These are phyloP conservation scores for Glyptemys insculpta DNA, from an alignment of 2,797 vertebrate genomes.

Conservation along the genomic window DNA sequence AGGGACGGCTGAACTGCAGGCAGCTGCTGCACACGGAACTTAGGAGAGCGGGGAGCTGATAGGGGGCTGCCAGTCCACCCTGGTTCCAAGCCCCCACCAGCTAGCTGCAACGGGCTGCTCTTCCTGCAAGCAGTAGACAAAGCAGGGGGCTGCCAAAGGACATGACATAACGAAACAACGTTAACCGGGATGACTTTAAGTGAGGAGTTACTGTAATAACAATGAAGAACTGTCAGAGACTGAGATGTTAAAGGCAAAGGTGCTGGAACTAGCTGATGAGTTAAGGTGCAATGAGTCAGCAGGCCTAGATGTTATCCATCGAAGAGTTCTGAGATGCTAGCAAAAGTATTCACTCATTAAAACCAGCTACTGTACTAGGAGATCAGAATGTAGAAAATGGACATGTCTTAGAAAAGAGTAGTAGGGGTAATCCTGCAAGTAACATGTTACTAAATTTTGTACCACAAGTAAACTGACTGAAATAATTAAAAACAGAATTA, in stretches of 20 bases:
- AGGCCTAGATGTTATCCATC: rapidly evolving
- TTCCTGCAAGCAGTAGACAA: too few relatives aligned
- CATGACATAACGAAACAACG: too few relatives aligned
- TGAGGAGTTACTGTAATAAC: too few relatives aligned
- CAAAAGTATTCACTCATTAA: neutral
- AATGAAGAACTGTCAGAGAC: neutral
- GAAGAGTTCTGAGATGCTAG: neutral
- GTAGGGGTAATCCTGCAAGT: neutral
- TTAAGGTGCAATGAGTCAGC: neutral
- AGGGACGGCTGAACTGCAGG: too few relatives aligned
- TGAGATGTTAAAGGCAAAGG: neutral
- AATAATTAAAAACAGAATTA: neutral
- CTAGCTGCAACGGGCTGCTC: too few relatives aligned
- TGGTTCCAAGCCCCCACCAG: too few relatives aligned
- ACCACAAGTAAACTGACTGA: neutral
- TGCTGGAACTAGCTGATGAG: neutral
- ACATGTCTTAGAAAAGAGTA: neutral
- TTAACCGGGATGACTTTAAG: too few relatives aligned
- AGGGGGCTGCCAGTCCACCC: too few relatives aligned
- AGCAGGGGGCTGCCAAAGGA: too few relatives aligned
- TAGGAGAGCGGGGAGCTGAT: too few relatives aligned
- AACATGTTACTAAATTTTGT: neutral
- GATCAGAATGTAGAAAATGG: neutral
- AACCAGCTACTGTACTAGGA: neutral
- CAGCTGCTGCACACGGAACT: too few relatives aligned